Percentiles rank a stretch among this genome's conserved stretches.
These are phyloP conservation scores for Eupristina koningsbergeri DNA, from an alignment of 1,140 invertebrate genomes.

Conservation along the genomic window DNA sequence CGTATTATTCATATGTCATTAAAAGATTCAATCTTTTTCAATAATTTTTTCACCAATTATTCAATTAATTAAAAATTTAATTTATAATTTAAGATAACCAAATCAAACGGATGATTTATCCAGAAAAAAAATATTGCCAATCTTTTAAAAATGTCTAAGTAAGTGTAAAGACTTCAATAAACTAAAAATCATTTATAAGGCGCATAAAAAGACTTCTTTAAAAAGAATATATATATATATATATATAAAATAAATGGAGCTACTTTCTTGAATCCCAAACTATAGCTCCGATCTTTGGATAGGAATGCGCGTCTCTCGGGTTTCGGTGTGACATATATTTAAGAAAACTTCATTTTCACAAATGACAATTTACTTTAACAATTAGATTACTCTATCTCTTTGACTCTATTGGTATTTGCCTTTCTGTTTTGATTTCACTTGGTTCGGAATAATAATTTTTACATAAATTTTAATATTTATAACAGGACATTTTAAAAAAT, in stretches of 20 bases:
- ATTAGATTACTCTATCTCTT: not conserved
- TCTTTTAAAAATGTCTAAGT: not conserved
- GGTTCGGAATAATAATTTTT: constrained; percentile 13
- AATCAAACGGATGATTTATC: not conserved
- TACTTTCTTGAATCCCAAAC: not conserved
- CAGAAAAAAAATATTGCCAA: not conserved
- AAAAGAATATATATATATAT: too few relatives aligned
- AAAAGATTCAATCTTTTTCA: too few relatives aligned
- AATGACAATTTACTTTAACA: not conserved
- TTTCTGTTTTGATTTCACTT: not conserved
- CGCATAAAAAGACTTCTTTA: not conserved
- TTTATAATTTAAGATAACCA: not conserved
- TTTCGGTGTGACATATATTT: not conserved
- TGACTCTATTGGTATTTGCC: not conserved
- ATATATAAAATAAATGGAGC: not conserved
- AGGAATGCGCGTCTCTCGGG: not conserved
- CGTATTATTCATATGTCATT: too few relatives aligned
- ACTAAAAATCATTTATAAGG: not conserved
- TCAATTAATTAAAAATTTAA: not conserved
- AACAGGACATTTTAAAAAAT: too few relatives aligned
- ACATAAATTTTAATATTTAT: too few relatives aligned
- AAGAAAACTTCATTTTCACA: not conserved
- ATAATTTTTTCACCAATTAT: not conserved
- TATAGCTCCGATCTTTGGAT: not conserved
- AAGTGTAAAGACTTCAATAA: not conserved